Conservation (phyloP, 2,888 invertebrate genomes). For the Nephrotoma flavescens region DNA sequence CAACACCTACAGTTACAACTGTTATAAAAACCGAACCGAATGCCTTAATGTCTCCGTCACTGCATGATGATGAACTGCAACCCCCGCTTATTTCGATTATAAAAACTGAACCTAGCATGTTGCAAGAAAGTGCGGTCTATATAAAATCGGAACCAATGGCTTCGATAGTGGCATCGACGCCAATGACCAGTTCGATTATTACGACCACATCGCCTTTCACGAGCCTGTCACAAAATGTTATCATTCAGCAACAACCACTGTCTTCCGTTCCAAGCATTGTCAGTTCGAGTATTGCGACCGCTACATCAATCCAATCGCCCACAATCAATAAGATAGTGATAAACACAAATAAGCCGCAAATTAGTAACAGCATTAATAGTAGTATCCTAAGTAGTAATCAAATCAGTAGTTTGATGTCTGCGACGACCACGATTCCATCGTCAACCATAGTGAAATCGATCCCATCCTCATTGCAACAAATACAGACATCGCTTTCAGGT, state of each 20-base stretch:
- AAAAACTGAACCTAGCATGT: background rate
- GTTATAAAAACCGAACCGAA: background rate
- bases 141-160: slow-evolving; percentile 7
- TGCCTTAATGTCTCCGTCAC: background rate
- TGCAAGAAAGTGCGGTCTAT: background rate
- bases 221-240: slow-evolving; percentile 26
- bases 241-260: slow-evolving; percentile 18
- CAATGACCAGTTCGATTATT: slow-evolving; percentile 6
- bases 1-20: background rate
- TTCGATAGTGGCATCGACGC: slow-evolving; percentile 14
- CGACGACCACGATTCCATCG: slow-evolving; percentile 5
- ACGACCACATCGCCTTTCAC: background rate
- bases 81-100: background rate
- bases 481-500: slow-evolving; percentile 2
- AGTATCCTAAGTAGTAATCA: slow-evolving; percentile 13
- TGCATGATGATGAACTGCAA: background rate
- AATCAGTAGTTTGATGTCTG: background rate
- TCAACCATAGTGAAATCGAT: slow-evolving; percentile 12
- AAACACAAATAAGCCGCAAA: slow-evolving; percentile 17
- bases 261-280: background rate
- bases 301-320: background rate
- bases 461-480: slow-evolving; percentile 18
- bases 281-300: slow-evolving; percentile 8
- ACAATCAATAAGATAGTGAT: slow-evolving; percentile 17
- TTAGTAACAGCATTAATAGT: slow-evolving; percentile 14